Evolutionary conservation across 2,888 invertebrate genomes (phyloP), one percentile per base, ranked within the genome.

Genomic region (Aphrophora alni): DNA sequence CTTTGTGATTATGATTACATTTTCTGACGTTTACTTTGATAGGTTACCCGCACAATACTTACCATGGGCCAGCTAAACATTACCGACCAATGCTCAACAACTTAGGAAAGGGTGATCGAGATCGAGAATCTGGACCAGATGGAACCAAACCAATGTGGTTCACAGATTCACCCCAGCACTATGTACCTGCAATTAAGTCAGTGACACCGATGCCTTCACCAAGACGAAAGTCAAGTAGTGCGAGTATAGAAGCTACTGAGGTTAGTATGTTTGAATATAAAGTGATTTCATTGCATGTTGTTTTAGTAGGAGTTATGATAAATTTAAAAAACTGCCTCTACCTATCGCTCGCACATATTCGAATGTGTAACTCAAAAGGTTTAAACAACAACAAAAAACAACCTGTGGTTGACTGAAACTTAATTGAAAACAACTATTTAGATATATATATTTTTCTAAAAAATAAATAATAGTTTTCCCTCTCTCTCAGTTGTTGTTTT

Each of bases 11-110:
- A n/a, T n/a, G n/a, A n/a, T n/a, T n/a, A n/a, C n/a, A n/a, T n/a
- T n/a, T n/a, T n/a, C n/a, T n/a, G n/a, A 68, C n/a, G 68, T 5
- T 68, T 68, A 10, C n/a, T 68, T 17, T 74, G 78, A 77, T 80
- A 76, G 92, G 91, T 0, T 94, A 93, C 87, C 92, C 92, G 68
- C 96, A 96, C 88, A 95, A 97, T 89, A 97, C 97, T 0, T 98
- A 97, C 89, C 97, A 97, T 88, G 97, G 96, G 0, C 95, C 95
- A 71, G 92, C 94, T 7, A 90, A 93, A 82, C 95, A 95, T 86
- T 91, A 92, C 86, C 91, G 95, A 8, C 92, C 93, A 4, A 90
- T 92, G 82, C 89, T 91, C 84, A 81, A 81, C 44, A 78, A 76
- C 75, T 74, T 81, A 14, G 78, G 75, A 5, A 27, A 78, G 44